Conservation (phyloP, 2,113 vertebrate genomes). For the Scomber colias region DNA sequence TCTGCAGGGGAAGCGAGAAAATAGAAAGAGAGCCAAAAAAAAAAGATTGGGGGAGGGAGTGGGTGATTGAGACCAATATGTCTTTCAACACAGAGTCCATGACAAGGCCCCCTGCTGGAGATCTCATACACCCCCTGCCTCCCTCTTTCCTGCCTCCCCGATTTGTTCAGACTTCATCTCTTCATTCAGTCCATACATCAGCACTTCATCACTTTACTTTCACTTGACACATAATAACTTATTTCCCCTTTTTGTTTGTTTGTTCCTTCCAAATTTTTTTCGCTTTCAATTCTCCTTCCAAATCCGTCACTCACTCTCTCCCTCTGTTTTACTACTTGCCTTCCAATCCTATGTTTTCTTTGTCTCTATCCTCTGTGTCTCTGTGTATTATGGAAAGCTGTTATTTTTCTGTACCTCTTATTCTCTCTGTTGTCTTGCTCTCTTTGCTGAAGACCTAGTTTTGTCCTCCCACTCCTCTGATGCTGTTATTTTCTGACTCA, state of each 20-base stretch:
- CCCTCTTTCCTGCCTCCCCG: conserved; percentile 6
- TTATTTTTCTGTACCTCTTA: conserved; percentile 20
- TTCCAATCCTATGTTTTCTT: conserved; percentile 27
- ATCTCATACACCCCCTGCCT: conserved; percentile 22
- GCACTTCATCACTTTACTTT: conserved; percentile 30
- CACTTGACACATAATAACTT: conserved; percentile 15
- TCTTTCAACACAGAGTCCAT: conserved; percentile 39
- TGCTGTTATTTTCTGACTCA: conserved; percentile 32
- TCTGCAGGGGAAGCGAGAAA: conserved; percentile 37
- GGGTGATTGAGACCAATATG: conserved; percentile 42
- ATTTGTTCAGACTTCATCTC: conserved; percentile 39
- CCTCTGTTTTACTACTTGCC: conserved; percentile 1
- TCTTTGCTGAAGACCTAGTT: conserved; percentile 31
- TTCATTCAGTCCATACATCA: conserved; percentile 27
- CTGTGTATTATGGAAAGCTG: not conserved
- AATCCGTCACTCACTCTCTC: conserved; percentile 6
- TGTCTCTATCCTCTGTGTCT: conserved; percentile 8
- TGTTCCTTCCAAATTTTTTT: conserved; percentile 33
- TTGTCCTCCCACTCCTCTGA: conserved; percentile 23
- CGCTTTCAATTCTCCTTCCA: conserved; percentile 21
- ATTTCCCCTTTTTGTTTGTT: conserved; percentile 34
- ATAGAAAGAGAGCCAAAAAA: conserved; percentile 18
- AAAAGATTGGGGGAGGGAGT: conserved; percentile 4
- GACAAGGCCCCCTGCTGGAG: conserved; percentile 34
- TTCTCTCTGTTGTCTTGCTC: conserved; percentile 24